phyloP scores from a whole-genome alignment of 2,113 vertebrate species.

The Malurus cyaneus region DNA sequence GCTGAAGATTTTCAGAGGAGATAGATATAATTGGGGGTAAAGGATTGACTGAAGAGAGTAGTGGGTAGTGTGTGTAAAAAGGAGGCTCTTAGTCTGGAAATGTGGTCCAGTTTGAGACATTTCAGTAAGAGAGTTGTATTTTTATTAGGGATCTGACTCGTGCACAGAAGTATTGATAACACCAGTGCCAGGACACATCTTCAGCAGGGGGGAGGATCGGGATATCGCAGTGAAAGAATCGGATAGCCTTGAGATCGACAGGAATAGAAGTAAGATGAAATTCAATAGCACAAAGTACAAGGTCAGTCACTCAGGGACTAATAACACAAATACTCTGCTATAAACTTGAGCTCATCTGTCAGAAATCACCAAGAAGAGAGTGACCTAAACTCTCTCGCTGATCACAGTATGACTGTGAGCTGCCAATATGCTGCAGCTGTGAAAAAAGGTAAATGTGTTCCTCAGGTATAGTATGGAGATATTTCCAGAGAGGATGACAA shows the following conservation, averaged over 20 bases:
- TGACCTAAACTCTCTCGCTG: slow-evolving; percentile 49
- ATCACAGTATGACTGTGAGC: not conserved
- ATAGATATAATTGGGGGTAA: not conserved
- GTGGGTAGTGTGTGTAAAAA: not conserved
- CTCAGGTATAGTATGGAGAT: not conserved
- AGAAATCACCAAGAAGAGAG: slow-evolving; percentile 38
- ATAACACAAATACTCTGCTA: slow-evolving; percentile 50
- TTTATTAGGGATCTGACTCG: not conserved
- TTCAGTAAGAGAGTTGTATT: not conserved
- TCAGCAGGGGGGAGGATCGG: not conserved
- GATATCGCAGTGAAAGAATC: not conserved
- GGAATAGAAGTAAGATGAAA: slow-evolving; percentile 56
- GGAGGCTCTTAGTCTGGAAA: not conserved
- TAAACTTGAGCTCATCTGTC: slow-evolving; percentile 48
- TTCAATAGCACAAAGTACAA: slow-evolving; percentile 58
- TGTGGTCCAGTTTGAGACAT: not conserved
- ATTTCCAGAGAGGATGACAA: not conserved
- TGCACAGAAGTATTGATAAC: not conserved
- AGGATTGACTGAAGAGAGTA: not conserved
- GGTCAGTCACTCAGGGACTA: slow-evolving; percentile 59
- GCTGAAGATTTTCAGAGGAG: not conserved
- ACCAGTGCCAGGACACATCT: not conserved
- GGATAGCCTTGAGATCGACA: slow-evolving; percentile 29
- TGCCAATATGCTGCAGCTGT: not conserved
- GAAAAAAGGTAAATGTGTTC: not conserved